Percentiles rank a stretch among this genome's conserved stretches.
These are phyloP conservation scores for Onychostruthus taczanowskii DNA, from an alignment of 2,113 vertebrate genomes.

Conservation along the genomic window DNA sequence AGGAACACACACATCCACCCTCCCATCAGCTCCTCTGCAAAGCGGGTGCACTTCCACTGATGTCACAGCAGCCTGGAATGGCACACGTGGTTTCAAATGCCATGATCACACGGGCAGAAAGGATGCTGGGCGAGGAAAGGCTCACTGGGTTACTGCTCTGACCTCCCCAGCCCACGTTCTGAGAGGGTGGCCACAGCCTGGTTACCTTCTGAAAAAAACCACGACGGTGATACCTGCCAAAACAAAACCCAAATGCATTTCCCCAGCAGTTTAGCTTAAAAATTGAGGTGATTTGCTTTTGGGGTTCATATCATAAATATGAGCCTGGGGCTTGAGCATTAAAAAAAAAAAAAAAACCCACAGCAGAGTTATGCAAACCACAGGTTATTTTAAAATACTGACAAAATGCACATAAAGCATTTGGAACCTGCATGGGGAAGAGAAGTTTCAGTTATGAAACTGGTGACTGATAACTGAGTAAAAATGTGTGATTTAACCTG, in stretches of 20 bases:
- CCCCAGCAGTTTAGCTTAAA: not conserved
- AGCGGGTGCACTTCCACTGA: not conserved
- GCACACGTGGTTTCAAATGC: fast-evolving
- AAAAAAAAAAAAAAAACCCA: not conserved
- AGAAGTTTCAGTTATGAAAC: not conserved
- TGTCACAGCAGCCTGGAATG: fast-evolving
- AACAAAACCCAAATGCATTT: not conserved
- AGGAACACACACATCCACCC: not conserved
- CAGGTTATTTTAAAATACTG: not conserved
- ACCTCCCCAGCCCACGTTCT: not conserved
- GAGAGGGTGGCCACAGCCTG: not conserved
- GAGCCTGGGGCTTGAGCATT: not conserved
- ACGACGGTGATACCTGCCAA: not conserved
- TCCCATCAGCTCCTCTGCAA: not conserved
- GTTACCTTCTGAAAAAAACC: not conserved
- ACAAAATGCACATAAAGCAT: not conserved
- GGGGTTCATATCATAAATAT: not conserved
- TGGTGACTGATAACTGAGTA: not conserved
- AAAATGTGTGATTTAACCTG: not conserved
- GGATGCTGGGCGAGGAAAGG: not conserved
- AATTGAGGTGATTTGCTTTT: not conserved
- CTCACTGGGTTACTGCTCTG: not conserved
- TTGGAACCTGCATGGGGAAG: not conserved
- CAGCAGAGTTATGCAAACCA: not conserved
- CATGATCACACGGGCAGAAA: not conserved